A percentile compares a stretch with the other conserved stretches of the same genome.
Evolutionary conservation across 2,888 invertebrate species (phyloP).

Genomic region (Andrena flavipes): DNA sequence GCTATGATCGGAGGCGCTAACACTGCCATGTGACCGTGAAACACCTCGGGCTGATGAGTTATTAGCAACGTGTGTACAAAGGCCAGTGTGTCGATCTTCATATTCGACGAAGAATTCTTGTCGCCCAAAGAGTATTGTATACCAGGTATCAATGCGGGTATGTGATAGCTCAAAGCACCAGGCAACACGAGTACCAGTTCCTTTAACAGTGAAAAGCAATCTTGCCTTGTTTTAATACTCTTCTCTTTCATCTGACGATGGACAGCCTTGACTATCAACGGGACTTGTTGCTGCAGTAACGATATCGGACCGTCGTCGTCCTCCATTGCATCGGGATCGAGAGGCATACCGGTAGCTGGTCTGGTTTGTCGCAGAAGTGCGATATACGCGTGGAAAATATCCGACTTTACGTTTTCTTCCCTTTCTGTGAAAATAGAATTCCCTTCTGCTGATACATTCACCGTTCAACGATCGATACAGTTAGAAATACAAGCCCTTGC

Average conservation of each 20-base stretch:
- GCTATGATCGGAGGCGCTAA: constrained; percentile 94
- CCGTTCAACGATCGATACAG: background rate
- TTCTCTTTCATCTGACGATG: constrained; percentile 94
- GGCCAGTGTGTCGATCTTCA: constrained; percentile 98
- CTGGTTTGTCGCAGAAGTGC: constrained; percentile 96
- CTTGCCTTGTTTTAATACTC: constrained; percentile 95
- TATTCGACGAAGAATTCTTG: constrained; percentile 97
- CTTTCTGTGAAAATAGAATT: constrained; percentile 88
- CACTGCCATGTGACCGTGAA: constrained; percentile 92
- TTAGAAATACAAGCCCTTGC: background rate
- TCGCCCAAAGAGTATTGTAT: constrained; percentile 95
- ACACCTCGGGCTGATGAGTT: constrained; percentile 91
- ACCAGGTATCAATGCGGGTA: constrained; percentile 94
- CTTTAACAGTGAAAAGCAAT: constrained; percentile 95
- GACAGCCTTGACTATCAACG: constrained; percentile 93
- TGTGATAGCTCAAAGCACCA: constrained; percentile 94
- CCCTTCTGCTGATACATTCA: background rate
- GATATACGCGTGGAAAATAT: constrained; percentile 98
- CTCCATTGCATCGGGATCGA: constrained; percentile 90
- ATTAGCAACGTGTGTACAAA: constrained; percentile 94
- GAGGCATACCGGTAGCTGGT: constrained; percentile 88
- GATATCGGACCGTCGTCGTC: constrained; percentile 90
- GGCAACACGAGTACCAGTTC: constrained; percentile 96
- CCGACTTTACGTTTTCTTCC: constrained; percentile 99
- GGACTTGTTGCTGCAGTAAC: constrained; percentile 88